Base-by-base conservation (phyloP, 2,113 vertebrate species). In the Arothron firmamentum region DNA sequence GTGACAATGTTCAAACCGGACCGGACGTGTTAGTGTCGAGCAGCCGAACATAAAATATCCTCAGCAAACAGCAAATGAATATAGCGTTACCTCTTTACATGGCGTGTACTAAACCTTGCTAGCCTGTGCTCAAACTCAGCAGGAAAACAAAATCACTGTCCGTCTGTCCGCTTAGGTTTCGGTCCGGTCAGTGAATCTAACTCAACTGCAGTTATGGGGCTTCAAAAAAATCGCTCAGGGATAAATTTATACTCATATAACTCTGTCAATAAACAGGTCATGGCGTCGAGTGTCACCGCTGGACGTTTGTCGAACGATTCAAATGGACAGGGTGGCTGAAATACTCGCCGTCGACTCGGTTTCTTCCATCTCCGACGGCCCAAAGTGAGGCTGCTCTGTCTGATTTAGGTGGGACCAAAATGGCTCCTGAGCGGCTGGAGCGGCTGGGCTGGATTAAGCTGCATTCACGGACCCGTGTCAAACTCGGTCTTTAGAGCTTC, bases 381-480 rank as follows among this genome's bases (percentile, higher is more conserved):
- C 74, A 53, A 83, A 82, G 75, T 73, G 85, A 81, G 77, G 81
- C 81, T 70, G 69, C 7, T 85, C 68, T 16, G 56, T 78, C 72
- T 67, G 78, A 55, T 86, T 72, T 80, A 87, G 79, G 85, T 86
- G 86, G 87, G 88, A 93, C 91, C 94, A 98, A 97, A 94, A 98
- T 98, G 95, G 95, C 95, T 90, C 86, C 90, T 88, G 80, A 72
- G 69, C 68, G 79, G 80, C 82, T 69, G 83, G 80, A 79, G 69
- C 68, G 80, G 80, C 82, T 69, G 84, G 80, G 80, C 73, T 88
- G 88, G 85, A 86, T 83, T 87, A 87, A 4, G 79, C 1, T 59
- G 76, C 78, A 1, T 88, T 88, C 78, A 79, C 0, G 75, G 64
- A 75, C 59, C 19, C 3, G 11, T 20, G 11, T 23, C 58, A 11